Base-by-base conservation (phyloP, 2,888 invertebrate species). In the Brenthis ino region DNA sequence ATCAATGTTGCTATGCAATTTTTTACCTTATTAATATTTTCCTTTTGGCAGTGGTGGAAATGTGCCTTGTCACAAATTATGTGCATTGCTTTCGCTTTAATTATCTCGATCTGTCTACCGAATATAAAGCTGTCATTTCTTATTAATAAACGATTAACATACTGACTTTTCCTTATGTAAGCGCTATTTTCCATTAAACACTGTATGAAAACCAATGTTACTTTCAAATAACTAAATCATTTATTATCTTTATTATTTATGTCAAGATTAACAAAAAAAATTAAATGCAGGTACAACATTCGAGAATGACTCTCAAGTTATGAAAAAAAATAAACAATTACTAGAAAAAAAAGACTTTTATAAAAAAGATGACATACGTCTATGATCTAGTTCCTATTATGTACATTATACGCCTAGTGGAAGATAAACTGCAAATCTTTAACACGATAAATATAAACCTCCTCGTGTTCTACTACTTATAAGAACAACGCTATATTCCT, bases 201-300 rank as follows among this genome's bases (percentile, higher is more conserved):
- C 73, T 65, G 68, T 67, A 84, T 83, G 83, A 85, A 43, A 87
- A 85, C 85, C 85, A 84, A 87, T 88, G 85, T 82, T 79, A 82
- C 83, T 85, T 87, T 84, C 82, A 84, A 85, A 84, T 83, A 87
- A 87, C 88, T 88, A 86, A 89, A 87, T 81, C 85, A 85, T 86
- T 28, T 85, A 89, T 80, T 84, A 84, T 82, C 85, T 86, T 88
- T 87, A 87, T 89, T 88, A 89, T 89, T 89, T 89, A 92, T 90
- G 91, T 90, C 91, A 91, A 91, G 87, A 88, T 85, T 86, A 89
- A 90, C 86, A 89, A 90, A 91, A 86, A 86, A 87, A 87, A 89
- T 79, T 90, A 93, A 93, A 93, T 93, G 93, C 93, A 93, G 93
- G 93, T 93, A 93, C 93, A 93, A 91, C 88, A 93, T 92, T 93